These are phyloP conservation scores for Dolichallabes microphthalmus DNA, from an alignment of 2,113 vertebrate genomes.

Conservation along the genomic window DNA sequence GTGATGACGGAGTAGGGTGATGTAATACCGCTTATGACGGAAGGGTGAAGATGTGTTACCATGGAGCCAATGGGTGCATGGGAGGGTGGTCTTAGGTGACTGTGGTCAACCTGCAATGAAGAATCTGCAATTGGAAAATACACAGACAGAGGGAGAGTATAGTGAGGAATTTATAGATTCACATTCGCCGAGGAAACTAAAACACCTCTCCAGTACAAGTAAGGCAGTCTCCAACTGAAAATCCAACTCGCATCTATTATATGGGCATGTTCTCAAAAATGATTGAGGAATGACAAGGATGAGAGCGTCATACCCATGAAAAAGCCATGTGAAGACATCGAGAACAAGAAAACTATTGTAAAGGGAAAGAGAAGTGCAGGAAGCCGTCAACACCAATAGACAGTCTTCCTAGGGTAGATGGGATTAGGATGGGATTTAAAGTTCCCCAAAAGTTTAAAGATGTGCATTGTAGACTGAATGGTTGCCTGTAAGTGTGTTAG, in stretches of 20 bases:
- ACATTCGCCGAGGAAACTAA: background rate
- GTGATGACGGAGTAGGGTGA: slow-evolving; percentile 78
- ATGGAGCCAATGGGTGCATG: slow-evolving; percentile 63
- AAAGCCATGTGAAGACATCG: background rate
- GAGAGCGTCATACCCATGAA: background rate
- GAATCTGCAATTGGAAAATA: slow-evolving; percentile 50
- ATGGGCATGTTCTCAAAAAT: background rate
- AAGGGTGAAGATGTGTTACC: slow-evolving; percentile 71
- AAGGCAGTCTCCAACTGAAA: background rate
- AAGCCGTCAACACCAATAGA: background rate
- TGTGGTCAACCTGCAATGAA: slow-evolving; percentile 56
- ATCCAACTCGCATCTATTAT: background rate
- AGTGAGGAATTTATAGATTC: background rate
- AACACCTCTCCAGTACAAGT: background rate
- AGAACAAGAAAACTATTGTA: background rate
- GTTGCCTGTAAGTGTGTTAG: too few relatives aligned
- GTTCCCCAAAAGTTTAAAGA: too few relatives aligned
- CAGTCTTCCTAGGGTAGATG: background rate
- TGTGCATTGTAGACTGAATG: too few relatives aligned
- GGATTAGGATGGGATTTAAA: too few relatives aligned
- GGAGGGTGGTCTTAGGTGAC: slow-evolving; percentile 69
- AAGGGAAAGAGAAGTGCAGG: too few relatives aligned
- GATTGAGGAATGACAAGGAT: background rate
- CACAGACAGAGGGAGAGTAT: background rate
- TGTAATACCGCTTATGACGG: slow-evolving; percentile 75